Evolutionary conservation across 2,888 invertebrate genomes (phyloP).

Genomic region (Nasonovia ribisnigri): DNA sequence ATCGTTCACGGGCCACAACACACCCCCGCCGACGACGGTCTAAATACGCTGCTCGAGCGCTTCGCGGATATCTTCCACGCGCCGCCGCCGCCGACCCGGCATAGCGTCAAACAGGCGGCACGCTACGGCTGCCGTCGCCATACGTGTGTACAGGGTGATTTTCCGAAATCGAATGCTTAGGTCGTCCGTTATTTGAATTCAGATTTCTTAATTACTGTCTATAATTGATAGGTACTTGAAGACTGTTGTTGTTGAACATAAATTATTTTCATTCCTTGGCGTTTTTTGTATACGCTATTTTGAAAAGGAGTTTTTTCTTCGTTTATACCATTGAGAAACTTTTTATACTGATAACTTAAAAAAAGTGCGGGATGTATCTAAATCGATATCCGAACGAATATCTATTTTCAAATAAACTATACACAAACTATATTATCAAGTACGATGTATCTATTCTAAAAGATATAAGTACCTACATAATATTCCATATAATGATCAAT

Average conservation of each 20-base stretch:
- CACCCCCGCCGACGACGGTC: slow-evolving; percentile 3
- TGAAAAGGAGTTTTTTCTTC: not conserved
- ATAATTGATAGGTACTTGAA: not conserved
- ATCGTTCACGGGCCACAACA: slow-evolving; percentile 62
- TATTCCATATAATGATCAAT: too few species aligned
- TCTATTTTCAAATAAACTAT: not conserved
- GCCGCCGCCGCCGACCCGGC: not conserved
- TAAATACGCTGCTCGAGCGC: not conserved
- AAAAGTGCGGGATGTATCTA: not conserved
- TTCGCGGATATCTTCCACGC: slow-evolving; percentile 32
- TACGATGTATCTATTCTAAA: not conserved
- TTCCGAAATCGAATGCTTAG: not conserved
- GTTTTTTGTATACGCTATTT: too few species aligned
- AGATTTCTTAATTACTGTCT: not conserved
- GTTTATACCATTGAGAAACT: not conserved
- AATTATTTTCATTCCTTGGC: not conserved
- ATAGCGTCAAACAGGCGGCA: not conserved
- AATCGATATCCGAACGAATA: not conserved
- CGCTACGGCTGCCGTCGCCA: not conserved
- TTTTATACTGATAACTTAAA: not conserved
- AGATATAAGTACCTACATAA: not conserved
- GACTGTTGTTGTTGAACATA: not conserved
- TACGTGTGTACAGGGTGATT: not conserved
- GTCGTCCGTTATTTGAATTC: not conserved
- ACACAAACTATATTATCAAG: not conserved